Conservation (phyloP, 2,888 invertebrate species). For the Ellobium chinense region DNA sequence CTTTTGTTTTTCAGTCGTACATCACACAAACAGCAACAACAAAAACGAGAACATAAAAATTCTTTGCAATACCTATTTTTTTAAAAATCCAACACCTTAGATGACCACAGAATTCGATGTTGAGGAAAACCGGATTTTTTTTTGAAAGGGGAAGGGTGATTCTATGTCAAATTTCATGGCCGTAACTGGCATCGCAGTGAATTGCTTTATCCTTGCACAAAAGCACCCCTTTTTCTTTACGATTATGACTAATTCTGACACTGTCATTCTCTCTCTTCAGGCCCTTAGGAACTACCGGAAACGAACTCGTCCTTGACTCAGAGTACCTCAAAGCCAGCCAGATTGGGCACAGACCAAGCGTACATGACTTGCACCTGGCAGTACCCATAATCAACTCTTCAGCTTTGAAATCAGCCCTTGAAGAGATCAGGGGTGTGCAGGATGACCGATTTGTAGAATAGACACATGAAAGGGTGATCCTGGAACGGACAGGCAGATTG, state of each 20-base stretch:
- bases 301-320: conserved; percentile 3
- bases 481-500: too few species aligned
- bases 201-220: background rate
- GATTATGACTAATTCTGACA: background rate
- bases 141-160: too few species aligned
- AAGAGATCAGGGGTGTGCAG: background rate
- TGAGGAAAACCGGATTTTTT: too few species aligned
- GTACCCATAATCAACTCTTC: background rate
- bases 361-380: background rate
- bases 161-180: too few species aligned
- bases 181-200: too few species aligned
- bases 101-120: too few species aligned
- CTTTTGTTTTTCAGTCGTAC: too few species aligned
- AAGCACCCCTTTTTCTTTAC: background rate
- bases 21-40: too few species aligned
- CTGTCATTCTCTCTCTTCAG: background rate
- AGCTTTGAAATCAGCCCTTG: background rate
- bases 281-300: background rate
- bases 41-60: too few species aligned
- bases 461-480: too few species aligned
- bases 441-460: background rate
- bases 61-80: too few species aligned
- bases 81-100: too few species aligned
- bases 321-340: conserved; percentile 15
- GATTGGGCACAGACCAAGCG: conserved; percentile 1